Conservation (phyloP, 2,888 invertebrate species). For the Rhagium mordax region DNA sequence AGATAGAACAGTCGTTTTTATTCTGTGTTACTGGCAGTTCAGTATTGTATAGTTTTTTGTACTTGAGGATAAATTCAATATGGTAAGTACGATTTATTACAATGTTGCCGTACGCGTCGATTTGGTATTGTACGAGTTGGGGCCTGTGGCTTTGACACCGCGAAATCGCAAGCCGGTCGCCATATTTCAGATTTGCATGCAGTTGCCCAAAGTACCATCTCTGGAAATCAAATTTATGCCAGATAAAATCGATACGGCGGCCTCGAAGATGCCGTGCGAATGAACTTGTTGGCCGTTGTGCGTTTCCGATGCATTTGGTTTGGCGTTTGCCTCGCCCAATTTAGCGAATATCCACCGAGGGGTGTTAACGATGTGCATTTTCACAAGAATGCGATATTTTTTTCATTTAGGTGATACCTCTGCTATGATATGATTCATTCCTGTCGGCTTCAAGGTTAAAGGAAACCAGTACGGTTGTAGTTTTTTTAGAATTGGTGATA, state of each 20-base stretch:
- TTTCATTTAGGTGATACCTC: constrained; percentile 27
- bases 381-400: constrained; percentile 21
- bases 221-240: background rate
- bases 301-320: background rate
- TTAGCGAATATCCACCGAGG: background rate
- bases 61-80: constrained; percentile 63
- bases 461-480: constrained; percentile 21
- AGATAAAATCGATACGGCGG: background rate
- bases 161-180: constrained; percentile 58
- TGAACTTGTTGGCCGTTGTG: background rate
- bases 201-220: constrained; percentile 38
- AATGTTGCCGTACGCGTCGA: background rate
- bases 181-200: constrained; percentile 60
- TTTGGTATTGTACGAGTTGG: constrained; percentile 18
- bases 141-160: constrained; percentile 31
- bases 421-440: constrained; percentile 38
- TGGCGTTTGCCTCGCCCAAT: background rate
- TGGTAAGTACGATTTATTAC: constrained; percentile 63
- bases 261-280: background rate
- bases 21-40: constrained; percentile 65
- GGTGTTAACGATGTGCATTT: constrained; percentile 26
- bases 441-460: constrained; percentile 38
- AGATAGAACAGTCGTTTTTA: constrained; percentile 65
- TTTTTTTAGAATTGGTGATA: constrained; percentile 32
- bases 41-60: constrained; percentile 62